Evolutionary conservation across 2,113 vertebrate species (phyloP).

Genomic region (Ellobius talpinus): DNA sequence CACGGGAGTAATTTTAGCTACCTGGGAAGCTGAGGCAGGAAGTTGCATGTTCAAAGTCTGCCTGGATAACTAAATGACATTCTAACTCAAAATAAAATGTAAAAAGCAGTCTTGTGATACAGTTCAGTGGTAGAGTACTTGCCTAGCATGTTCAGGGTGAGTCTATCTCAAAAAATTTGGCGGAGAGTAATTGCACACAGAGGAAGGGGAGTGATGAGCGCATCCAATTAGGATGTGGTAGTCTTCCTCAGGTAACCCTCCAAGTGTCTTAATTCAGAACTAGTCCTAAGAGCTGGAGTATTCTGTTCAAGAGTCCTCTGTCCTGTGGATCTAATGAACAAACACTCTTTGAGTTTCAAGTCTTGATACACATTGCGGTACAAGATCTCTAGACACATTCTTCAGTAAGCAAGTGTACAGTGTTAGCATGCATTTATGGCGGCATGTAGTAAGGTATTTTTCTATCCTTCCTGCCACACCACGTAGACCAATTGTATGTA

Average conservation of each 20-base stretch:
- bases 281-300: neutral
- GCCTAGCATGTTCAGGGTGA: neutral
- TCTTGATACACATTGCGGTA: constrained; percentile 70
- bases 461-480: no score
- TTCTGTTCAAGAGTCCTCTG: constrained; percentile 36
- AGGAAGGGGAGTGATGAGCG: neutral
- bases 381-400: constrained; percentile 52
- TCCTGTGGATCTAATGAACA: constrained; percentile 61
- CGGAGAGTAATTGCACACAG: neutral
- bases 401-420: constrained; percentile 54
- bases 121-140: neutral
- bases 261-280: constrained; percentile 41
- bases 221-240: neutral
- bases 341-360: constrained; percentile 69
- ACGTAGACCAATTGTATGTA: neutral
- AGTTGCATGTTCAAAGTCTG: neutral
- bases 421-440: constrained; percentile 46
- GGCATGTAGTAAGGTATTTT: neutral
- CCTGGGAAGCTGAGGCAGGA: neutral
- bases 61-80: neutral
- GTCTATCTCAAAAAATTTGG: neutral
- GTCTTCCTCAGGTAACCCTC: neutral
- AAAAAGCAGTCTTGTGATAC: neutral
- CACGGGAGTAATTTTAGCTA: neutral
- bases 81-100: neutral